Evolutionary conservation across 2,888 invertebrate species (phyloP).

Genomic region (Drosophila phalerata): DNA sequence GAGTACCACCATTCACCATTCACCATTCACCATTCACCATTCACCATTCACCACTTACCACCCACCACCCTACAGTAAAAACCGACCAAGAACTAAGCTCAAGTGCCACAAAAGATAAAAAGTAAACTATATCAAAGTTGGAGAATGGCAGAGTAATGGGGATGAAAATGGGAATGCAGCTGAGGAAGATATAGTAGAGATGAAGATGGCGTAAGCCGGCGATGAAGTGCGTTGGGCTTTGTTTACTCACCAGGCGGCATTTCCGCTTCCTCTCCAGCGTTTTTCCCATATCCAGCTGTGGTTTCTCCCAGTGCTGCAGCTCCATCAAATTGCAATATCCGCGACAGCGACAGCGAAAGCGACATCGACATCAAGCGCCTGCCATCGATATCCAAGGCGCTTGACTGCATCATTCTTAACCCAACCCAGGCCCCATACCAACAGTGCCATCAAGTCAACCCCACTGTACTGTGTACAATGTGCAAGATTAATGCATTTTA

Average conservation of each 20-base stretch:
- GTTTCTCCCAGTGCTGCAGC: constrained; percentile 42
- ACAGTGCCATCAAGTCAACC: constrained; percentile 6
- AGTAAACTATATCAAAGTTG: constrained; percentile 61
- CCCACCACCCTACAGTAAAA: too few species aligned
- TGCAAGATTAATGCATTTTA: constrained; percentile 75
- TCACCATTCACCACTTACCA: too few species aligned
- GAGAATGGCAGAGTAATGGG: neutral
- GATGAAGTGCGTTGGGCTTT: constrained; percentile 65
- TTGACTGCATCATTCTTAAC: constrained; percentile 20
- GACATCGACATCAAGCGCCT: constrained; percentile 54
- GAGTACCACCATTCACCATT: neutral
- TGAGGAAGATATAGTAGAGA: constrained; percentile 15
- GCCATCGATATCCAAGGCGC: constrained; percentile 48
- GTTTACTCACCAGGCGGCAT: constrained; percentile 60
- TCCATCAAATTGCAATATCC: constrained; percentile 79
- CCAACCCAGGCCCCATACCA: neutral
- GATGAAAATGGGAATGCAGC: neutral
- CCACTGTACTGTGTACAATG: constrained; percentile 29
- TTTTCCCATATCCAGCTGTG: constrained; percentile 25
- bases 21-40: too few species aligned
- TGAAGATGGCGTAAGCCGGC: constrained; percentile 40
- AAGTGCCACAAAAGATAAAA: constrained; percentile 70
- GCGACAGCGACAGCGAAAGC: constrained; percentile 63
- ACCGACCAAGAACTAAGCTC: constrained; percentile 33
- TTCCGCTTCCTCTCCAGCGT: constrained; percentile 49